phyloP scores from a whole-genome alignment of 2,888 invertebrate genomes.

The Chrysopilus asiliformis region DNA sequence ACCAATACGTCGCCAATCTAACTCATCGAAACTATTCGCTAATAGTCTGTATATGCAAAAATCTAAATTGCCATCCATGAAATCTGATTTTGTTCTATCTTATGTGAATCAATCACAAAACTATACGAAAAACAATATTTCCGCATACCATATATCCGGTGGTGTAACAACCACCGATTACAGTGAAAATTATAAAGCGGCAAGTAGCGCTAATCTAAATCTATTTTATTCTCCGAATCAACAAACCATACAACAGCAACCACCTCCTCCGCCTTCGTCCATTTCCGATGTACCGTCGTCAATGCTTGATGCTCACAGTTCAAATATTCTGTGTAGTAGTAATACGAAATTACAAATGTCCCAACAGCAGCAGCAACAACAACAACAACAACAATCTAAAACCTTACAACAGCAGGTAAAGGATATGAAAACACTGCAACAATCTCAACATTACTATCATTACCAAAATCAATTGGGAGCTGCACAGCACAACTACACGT shows the following conservation, averaged over 20 bases:
- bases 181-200: constrained; percentile 10
- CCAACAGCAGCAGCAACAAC: constrained; percentile 5
- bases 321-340: no score
- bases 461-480: constrained; percentile 10
- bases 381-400: no score
- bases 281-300: no score
- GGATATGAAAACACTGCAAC: no score
- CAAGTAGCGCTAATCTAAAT: constrained; percentile 23
- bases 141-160: constrained; percentile 10
- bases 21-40: constrained; percentile 10
- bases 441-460: constrained; percentile 11
- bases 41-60: constrained; percentile 10
- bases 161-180: constrained; percentile 6
- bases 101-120: constrained; percentile 23
- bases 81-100: constrained; percentile 33
- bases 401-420: no score
- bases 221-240: constrained; percentile 33
- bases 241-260: constrained; percentile 7
- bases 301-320: no score
- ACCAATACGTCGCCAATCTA: constrained; percentile 19
- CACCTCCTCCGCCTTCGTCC: no score
- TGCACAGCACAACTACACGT: constrained; percentile 4
- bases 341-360: no score
- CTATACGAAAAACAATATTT: constrained; percentile 5
- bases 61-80: constrained; percentile 14